Percentiles rank a stretch among this genome's conserved stretches.
phyloP scores from a whole-genome alignment of 1,140 invertebrate genomes.

The Orchestia grillus region DNA sequence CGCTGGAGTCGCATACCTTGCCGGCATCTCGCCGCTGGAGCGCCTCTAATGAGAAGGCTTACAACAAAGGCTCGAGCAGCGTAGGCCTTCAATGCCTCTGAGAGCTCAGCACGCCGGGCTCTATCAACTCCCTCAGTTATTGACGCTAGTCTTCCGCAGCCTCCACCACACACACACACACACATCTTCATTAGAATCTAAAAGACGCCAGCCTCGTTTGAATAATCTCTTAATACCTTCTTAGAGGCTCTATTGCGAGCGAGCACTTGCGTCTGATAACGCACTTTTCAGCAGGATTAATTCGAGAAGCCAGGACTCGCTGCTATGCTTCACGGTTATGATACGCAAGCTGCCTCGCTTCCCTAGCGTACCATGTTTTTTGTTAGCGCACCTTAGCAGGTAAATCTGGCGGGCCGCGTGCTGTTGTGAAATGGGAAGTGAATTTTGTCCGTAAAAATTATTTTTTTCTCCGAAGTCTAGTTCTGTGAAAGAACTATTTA shows the following conservation, averaged over 20 bases:
- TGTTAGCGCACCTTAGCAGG: too few relatives aligned
- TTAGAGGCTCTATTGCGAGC: conserved; percentile 37
- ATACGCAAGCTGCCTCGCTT: not conserved
- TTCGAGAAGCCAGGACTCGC: not conserved
- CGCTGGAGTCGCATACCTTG: not conserved
- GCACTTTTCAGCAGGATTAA: not conserved
- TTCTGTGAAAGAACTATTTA: too few relatives aligned
- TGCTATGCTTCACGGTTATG: not conserved
- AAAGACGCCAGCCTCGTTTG: conserved; percentile 36
- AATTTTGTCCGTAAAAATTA: too few relatives aligned
- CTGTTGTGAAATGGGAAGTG: too few relatives aligned
- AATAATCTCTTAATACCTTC: conserved; percentile 53
- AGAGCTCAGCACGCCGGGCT: not conserved
- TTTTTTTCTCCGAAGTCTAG: too few relatives aligned
- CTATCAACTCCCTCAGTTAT: conserved; percentile 23
- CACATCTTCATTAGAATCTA: conserved; percentile 54
- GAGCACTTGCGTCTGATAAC: conserved; percentile 22
- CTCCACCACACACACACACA: not conserved
- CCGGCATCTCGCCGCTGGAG: not conserved
- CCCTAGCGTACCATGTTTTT: too few relatives aligned
- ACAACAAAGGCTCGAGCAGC: conserved; percentile 33
- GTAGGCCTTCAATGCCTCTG: not conserved
- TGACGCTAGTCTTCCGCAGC: conserved; percentile 8
- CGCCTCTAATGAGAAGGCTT: not conserved
- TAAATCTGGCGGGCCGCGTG: too few relatives aligned